Conservation (phyloP, 2,797 vertebrate genomes). For the Notoglanidium macrostoma region DNA sequence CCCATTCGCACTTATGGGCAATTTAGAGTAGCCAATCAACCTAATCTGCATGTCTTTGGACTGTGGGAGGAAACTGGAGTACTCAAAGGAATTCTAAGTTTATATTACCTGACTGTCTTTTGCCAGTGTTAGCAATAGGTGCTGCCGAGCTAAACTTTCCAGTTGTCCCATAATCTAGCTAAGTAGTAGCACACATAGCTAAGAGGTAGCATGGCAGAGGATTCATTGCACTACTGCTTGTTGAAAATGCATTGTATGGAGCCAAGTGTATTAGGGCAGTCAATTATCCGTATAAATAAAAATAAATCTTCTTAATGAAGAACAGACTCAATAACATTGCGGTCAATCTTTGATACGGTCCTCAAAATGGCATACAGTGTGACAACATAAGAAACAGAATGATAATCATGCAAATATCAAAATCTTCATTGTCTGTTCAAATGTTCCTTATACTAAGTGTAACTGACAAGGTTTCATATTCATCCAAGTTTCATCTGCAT, state of each 20-base stretch:
- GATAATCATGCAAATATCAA: not conserved
- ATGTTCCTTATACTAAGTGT: not conserved
- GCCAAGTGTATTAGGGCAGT: not conserved
- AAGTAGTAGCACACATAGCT: not conserved
- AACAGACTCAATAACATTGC: not conserved
- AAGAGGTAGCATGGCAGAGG: not conserved
- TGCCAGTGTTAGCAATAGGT: not conserved
- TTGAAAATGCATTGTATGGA: not conserved
- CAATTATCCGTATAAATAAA: not conserved
- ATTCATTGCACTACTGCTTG: not conserved
- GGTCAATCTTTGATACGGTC: not conserved
- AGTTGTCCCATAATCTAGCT: not conserved
- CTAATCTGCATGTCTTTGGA: no score
- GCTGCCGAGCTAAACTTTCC: not conserved
- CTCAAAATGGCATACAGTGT: not conserved
- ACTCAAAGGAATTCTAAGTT: no score
- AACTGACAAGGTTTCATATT: slow-evolving; percentile 4
- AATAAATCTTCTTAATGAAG: not conserved
- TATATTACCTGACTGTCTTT: not conserved
- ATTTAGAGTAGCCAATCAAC: no score
- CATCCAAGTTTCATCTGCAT: slow-evolving; percentile 16
- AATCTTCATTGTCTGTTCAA: not conserved
- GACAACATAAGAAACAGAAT: not conserved
- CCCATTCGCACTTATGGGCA: no score
- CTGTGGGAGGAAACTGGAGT: no score